Percentiles rank a stretch among this genome's conserved stretches.
Evolutionary conservation across 2,888 invertebrate species (phyloP).

Genomic region (Scaptomyza tumidula): DNA sequence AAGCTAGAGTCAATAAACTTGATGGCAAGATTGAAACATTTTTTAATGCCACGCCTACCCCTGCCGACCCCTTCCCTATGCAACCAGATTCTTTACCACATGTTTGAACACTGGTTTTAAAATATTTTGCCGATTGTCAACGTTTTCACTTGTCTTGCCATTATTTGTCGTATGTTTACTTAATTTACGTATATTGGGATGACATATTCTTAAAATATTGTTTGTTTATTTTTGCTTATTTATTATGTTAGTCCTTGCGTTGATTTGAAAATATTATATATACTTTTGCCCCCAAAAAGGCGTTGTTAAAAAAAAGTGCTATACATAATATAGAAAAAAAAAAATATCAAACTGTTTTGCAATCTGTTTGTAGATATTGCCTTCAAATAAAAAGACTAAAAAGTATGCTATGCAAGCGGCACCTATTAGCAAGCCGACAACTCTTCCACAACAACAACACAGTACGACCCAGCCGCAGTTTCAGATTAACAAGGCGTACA

Average conservation of each 20-base stretch:
- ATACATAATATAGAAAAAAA: conserved; percentile 6
- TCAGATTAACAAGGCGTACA: conserved; percentile 75
- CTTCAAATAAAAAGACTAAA: conserved; percentile 78
- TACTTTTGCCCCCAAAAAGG: neutral
- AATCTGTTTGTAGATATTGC: conserved; percentile 80
- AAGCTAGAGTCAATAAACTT: too few relatives aligned
- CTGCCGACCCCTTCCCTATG: too few relatives aligned
- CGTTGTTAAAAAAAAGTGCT: conserved; percentile 4
- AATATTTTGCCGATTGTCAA: too few relatives aligned
- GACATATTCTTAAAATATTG: neutral
- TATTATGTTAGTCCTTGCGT: conserved; percentile 1
- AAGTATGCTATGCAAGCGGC: conserved; percentile 71
- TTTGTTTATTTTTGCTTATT: neutral
- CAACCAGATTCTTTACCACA: too few relatives aligned
- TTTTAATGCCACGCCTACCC: too few relatives aligned
- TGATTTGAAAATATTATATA: neutral
- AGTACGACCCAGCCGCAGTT: conserved; percentile 67
- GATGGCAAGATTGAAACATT: too few relatives aligned
- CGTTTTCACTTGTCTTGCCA: too few relatives aligned
- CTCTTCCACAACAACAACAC: conserved; percentile 60
- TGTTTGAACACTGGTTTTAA: too few relatives aligned
- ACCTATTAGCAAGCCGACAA: conserved; percentile 43
- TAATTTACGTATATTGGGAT: neutral
- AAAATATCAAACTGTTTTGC: conserved; percentile 55
- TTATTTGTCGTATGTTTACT: neutral